These are phyloP conservation scores for Cyclina sinensis DNA, from an alignment of 1,140 invertebrate genomes.

Conservation along the genomic window DNA sequence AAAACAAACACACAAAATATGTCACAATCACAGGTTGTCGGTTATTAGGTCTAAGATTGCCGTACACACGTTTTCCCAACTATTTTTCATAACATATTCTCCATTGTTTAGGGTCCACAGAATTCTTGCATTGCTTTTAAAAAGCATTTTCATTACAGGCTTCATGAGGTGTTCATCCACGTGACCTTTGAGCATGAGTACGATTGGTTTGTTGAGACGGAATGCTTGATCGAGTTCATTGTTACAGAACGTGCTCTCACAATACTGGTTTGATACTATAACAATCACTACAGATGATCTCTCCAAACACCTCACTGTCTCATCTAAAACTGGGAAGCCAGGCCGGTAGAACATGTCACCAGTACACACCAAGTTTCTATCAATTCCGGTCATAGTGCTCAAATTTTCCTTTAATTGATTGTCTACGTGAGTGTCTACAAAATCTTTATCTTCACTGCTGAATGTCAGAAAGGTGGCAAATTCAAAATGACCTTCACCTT, in stretches of 20 bases:
- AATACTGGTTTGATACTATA: not conserved
- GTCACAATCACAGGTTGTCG: not conserved
- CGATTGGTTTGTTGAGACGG: not conserved
- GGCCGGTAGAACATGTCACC: not conserved
- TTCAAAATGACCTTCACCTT: constrained; percentile 15
- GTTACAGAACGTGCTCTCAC: not conserved
- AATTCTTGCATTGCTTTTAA: not conserved
- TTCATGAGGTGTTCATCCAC: not conserved
- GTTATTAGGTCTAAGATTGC: not conserved
- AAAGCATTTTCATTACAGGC: not conserved
- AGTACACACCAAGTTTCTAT: constrained; percentile 11
- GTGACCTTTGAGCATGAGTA: not conserved
- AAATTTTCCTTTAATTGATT: constrained; percentile 6
- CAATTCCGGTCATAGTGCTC: not conserved
- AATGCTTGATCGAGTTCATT: constrained; percentile 9
- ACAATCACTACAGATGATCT: not conserved
- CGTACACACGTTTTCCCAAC: not conserved
- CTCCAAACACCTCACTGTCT: not conserved
- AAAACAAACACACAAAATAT: too few relatives aligned
- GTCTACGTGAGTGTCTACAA: not conserved
- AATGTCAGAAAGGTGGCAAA: not conserved
- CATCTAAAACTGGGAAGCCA: not conserved
- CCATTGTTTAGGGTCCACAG: not conserved
- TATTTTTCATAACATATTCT: not conserved
- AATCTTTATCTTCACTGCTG: constrained; percentile 1